Evolutionary conservation across 92 coral and sea anemone genomes (phyloP), one percentile per base, ranked within the genome.

Genomic region (Pocillopora grandis): DNA sequence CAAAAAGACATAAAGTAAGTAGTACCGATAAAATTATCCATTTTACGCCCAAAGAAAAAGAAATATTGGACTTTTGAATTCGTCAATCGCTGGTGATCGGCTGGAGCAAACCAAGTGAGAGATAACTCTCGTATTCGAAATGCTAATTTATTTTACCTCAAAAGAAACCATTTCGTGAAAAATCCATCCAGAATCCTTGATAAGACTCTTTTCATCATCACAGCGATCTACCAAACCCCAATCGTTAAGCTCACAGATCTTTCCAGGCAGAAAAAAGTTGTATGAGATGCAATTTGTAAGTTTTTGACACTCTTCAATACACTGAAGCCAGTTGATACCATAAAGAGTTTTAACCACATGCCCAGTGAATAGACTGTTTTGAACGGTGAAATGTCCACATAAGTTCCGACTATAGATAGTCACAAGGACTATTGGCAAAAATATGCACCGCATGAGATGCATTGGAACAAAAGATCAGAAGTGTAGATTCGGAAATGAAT

Each of bases 251-350:
- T 77, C 71, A 14, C 81, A 77, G 71, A n/a, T 36, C 9, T 63
- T 42, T 18, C 23, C 81, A 2, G 52, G 1, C 12, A 36, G 60
- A 10, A 18, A 62, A 19, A 61, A 77, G 71, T 77, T 62, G 31
- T 77, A 62, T 1, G 81, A 77, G 56, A 77, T 2, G 68, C 81
- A 77, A 5, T 11, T 3, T 0, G 0, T 71, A 1, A 36, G 20
- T n/a, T 18, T 77, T 58, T 63, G 1, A 58, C 81, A 77, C 81
- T 77, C 81, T 61, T 61, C 58, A 18, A 64, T 10, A 13, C 81
- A 77, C 17, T 64, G 23, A 18, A 77, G 31, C 81, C 81, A 77
- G 23, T 77, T 71, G 9, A 52, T 77, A 35, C 59, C 52, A 18
- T 17, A 48, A 12, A 62, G 14, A 19, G 81, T n/a, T 16, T 62